A percentile compares a stretch with the other conserved stretches of the same genome.
phyloP scores from a whole-genome alignment of 2,113 vertebrate genomes.

The Centrocercus urophasianus region DNA sequence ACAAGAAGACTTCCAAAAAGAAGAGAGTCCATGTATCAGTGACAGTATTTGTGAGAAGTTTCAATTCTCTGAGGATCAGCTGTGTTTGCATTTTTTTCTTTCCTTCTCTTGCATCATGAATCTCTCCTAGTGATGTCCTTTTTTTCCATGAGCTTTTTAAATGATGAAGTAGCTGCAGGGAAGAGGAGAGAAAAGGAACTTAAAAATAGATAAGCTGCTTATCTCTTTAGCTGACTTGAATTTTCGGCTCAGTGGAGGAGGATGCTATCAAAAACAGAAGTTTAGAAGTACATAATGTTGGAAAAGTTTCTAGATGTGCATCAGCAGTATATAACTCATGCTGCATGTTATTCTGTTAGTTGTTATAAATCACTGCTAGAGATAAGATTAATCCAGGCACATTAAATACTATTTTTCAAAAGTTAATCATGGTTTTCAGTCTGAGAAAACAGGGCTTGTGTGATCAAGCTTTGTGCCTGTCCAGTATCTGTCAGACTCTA shows the following conservation, averaged over 20 bases:
- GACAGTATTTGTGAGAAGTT: not conserved
- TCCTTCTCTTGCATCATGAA: not conserved
- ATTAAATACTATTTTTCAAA: not conserved
- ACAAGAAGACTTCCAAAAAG: not conserved
- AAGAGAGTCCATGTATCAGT: not conserved
- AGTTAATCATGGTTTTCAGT: not conserved
- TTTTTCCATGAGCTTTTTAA: conserved; percentile 25
- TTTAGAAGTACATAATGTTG: conserved; percentile 15
- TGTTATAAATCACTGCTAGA: not conserved
- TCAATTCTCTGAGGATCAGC: conserved; percentile 19
- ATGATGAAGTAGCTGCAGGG: conserved; percentile 45
- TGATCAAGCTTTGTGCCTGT: not conserved
- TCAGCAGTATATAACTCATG: not conserved
- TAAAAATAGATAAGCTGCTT: conserved; percentile 59
- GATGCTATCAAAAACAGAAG: conserved; percentile 40
- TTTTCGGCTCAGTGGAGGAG: conserved; percentile 40
- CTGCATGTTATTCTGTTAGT: not conserved
- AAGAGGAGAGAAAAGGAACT: conserved; percentile 22
- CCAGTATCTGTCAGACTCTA: conserved; percentile 26
- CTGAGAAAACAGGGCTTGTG: not conserved
- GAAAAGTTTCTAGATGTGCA: conserved; percentile 57
- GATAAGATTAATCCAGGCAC: conserved; percentile 44
- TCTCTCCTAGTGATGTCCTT: conserved; percentile 36
- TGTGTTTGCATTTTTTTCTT: conserved; percentile 37
- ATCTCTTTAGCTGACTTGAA: conserved; percentile 45